Evolutionary conservation across 2,113 vertebrate species (phyloP).

Genomic region (Paraplagusia blochii): DNA sequence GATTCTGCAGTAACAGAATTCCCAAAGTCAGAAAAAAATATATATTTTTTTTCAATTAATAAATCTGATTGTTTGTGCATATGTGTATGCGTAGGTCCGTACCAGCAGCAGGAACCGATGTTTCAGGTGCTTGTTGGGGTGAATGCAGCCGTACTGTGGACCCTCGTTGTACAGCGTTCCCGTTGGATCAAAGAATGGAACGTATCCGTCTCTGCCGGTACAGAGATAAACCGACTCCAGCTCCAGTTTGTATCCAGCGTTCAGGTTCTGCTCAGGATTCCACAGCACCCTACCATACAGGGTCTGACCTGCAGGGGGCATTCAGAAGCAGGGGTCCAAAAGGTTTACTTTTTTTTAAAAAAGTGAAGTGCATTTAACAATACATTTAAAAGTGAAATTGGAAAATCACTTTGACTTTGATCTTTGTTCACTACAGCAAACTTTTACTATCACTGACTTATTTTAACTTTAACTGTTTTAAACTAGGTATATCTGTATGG

Average conservation of each 20-base stretch:
- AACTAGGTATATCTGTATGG: no score
- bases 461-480: no score
- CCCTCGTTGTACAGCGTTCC: constrained; percentile 96
- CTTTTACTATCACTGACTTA: no score
- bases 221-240: constrained; percentile 98
- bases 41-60: no score
- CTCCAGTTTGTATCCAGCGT: constrained; percentile 90
- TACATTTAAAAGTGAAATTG: no score
- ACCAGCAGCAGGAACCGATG: constrained; percentile 95
- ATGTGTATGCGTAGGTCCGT: neutral
- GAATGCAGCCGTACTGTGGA: constrained; percentile 96
- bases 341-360: neutral
- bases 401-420: no score
- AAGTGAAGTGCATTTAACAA: neutral
- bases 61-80: no score
- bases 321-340: constrained; percentile 10
- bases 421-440: no score
- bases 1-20: constrained; percentile 76
- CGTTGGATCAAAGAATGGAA: constrained; percentile 95
- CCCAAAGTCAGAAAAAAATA: neutral
- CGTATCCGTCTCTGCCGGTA: constrained; percentile 90
- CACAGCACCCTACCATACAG: constrained; percentile 93
- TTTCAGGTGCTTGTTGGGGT: constrained; percentile 93
- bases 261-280: constrained; percentile 95
- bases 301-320: constrained; percentile 82